Base-by-base conservation (phyloP, 2,888 invertebrate species). In the Rhagium mordax region DNA sequence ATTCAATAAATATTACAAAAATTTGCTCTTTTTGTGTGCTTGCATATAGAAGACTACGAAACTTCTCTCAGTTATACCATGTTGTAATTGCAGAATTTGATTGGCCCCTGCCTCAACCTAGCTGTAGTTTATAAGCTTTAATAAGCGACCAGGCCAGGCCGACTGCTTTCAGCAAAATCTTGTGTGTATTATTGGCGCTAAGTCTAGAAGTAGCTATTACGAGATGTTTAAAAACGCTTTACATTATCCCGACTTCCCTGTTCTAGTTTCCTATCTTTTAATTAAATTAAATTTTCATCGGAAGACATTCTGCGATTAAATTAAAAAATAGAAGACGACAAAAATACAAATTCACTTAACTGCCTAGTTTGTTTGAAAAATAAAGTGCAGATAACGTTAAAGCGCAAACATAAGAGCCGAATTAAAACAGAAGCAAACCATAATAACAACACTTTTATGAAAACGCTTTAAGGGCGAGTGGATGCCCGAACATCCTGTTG, bases 401-500 rank as follows among this genome's bases (percentile, higher is more conserved):
- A 51, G 51, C 20, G 47, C 21, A n/a, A 5, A 47, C 41, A 61
- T 21, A 29, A 41, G 13, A 48, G 47, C 47, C 15, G 7, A 24
- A 61, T 47, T 20, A 20, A 16, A 18, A 70, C 71, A 66, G 60
- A 70, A 53, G 47, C 66, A 66, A 61, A 49, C 70, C 67, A 60
- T 77, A 74, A 74, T 74, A 72, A 70, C 59, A 64, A 49, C 66
- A 71, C 53, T 74, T 75, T 77, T 71, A 75, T 73, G 72, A 73
- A 73, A 73, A 72, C 65, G 67, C 60, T 59, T 57, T 49, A 71
- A 64, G 47, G 72, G 33, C 60, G 66, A 76, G 64, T 71, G 75
- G 72, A 76, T 74, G 70, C 72, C 79, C 73, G 75, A 80, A 78
- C 77, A 79, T 78, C 75, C 78, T 71, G 49, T 41, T 53, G 78